Evolutionary conservation across 2,888 invertebrate species (phyloP).

Genomic region (Lasius fuliginosus): DNA sequence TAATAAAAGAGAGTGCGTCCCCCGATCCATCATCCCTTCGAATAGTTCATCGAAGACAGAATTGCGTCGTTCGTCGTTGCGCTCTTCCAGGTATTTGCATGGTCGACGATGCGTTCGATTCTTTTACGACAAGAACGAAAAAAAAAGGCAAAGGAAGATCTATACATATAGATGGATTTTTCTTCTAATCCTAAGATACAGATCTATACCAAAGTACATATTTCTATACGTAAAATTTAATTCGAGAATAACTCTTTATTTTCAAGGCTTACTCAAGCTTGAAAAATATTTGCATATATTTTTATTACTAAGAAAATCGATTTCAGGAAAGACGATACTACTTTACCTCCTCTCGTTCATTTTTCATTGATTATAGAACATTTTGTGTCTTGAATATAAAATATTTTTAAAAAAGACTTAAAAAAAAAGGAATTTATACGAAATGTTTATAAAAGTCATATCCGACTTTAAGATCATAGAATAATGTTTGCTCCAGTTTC

Average conservation of each 20-base stretch:
- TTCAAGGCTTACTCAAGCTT: not conserved
- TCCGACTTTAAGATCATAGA: not conserved
- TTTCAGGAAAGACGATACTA: not conserved
- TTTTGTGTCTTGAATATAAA: not conserved
- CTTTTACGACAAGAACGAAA: not conserved
- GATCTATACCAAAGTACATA: not conserved
- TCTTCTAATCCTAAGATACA: not conserved
- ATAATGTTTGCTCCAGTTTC: not conserved
- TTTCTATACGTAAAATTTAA: not conserved
- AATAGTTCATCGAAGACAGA: slow-evolving; percentile 63
- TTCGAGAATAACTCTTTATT: not conserved
- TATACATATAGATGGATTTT: not conserved
- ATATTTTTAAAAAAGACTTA: not conserved
- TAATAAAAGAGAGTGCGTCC: slow-evolving; percentile 71
- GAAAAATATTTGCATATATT: not conserved
- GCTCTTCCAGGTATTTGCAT: slow-evolving; percentile 22
- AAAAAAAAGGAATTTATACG: not conserved
- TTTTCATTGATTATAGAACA: not conserved
- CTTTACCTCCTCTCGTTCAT: not conserved
- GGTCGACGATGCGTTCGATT: not conserved
- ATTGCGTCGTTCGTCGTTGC: slow-evolving; percentile 17
- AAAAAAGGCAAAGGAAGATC: not conserved
- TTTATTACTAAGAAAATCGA: not conserved
- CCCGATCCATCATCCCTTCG: slow-evolving; percentile 76
- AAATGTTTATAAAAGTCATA: not conserved